A percentile compares a stretch with the other conserved stretches of the same genome.
phyloP scores from a whole-genome alignment of 2,113 vertebrate species.

The Psittacula cyanocephala region DNA sequence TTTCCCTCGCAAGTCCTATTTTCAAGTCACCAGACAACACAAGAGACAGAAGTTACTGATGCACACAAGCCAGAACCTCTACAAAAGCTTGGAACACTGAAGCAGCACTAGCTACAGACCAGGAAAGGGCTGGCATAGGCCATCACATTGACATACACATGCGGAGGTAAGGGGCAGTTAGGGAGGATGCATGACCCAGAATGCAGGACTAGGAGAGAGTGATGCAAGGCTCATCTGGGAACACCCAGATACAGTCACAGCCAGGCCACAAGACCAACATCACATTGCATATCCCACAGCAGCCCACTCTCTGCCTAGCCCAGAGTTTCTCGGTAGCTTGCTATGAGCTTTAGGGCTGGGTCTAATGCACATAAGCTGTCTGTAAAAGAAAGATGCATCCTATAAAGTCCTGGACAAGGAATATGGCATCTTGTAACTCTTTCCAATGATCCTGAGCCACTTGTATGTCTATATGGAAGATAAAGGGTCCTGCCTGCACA shows the following conservation, averaged over 20 bases:
- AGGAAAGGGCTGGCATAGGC: not conserved
- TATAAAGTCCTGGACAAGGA: not conserved
- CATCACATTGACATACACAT: constrained; percentile 39
- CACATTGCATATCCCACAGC: constrained; percentile 29
- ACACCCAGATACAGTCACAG: constrained; percentile 49
- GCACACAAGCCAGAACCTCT: constrained; percentile 12
- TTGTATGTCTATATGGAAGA: not conserved
- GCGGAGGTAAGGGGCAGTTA: not conserved
- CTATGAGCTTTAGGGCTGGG: not conserved
- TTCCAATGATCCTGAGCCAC: not conserved
- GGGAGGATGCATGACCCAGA: not conserved
- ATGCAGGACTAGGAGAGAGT: constrained; percentile 33
- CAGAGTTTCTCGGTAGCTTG: not conserved
- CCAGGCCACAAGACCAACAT: constrained; percentile 58
- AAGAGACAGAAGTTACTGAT: not conserved
- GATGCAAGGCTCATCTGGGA: constrained; percentile 50
- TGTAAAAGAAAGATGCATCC: not conserved
- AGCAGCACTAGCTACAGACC: constrained; percentile 6
- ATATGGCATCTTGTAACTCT: not conserved
- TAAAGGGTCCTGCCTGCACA: not conserved
- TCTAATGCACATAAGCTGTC: not conserved
- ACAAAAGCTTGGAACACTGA: not conserved
- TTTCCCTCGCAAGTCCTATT: not conserved
- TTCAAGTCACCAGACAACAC: constrained; percentile 10
- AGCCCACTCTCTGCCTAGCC: constrained; percentile 66